Percentiles rank a stretch among this genome's conserved stretches.
phyloP scores from a whole-genome alignment of 1,140 invertebrate species.

The Dysdera silvatica region DNA sequence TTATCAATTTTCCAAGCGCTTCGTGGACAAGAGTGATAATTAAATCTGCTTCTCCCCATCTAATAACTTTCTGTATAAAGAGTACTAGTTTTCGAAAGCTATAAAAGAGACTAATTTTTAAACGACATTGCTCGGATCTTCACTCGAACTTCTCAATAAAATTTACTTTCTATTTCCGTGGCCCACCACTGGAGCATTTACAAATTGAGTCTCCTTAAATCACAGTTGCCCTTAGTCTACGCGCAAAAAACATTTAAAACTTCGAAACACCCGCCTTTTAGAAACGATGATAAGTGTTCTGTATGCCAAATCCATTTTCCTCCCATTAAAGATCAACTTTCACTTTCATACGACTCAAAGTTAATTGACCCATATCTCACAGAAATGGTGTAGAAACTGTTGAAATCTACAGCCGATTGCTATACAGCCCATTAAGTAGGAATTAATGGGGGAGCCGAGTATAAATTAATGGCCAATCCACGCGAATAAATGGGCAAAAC shows the following conservation, averaged over 20 bases:
- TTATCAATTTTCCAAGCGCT: too few relatives aligned
- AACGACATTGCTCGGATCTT: too few relatives aligned
- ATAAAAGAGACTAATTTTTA: too few relatives aligned
- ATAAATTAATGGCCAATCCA: constrained; percentile 29
- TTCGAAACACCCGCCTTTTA: background rate
- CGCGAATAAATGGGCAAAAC: too few relatives aligned
- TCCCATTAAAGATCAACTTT: background rate
- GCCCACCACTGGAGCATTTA: constrained; percentile 23
- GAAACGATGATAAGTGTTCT: constrained; percentile 10
- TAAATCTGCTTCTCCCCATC: too few relatives aligned
- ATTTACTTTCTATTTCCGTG: too few relatives aligned
- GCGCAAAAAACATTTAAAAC: constrained; percentile 24
- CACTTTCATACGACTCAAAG: background rate
- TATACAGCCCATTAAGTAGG: constrained; percentile 27
- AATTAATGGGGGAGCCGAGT: constrained; percentile 29
- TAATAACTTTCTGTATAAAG: too few relatives aligned
- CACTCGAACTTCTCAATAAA: too few relatives aligned
- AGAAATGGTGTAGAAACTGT: constrained; percentile 28
- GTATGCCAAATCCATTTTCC: background rate
- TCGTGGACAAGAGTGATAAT: too few relatives aligned
- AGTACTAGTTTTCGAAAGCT: too few relatives aligned
- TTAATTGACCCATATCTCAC: constrained; percentile 30
- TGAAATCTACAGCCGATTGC: constrained; percentile 27
- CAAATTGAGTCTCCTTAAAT: constrained; percentile 29
- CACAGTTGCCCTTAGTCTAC: constrained; percentile 24